Evolutionary conservation across 2,113 vertebrate genomes (phyloP), one percentile per base, ranked within the genome.

Genomic region (Thalassarche chlororhynchos): DNA sequence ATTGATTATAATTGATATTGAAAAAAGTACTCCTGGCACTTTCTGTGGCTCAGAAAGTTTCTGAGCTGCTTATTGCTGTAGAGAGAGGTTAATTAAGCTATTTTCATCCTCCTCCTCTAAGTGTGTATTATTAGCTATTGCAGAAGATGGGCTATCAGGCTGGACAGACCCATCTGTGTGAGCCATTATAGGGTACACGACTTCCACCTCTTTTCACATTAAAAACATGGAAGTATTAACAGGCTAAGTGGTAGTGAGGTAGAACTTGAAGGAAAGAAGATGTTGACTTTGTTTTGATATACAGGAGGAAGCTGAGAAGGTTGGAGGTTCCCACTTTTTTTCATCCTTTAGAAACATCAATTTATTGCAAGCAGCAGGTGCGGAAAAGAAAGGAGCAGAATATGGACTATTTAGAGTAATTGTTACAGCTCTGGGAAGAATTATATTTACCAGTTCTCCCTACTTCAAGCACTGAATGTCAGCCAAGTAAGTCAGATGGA

Each of bases 401-500:
- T 68, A 64, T 38, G 69, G 26, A 38, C 57, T 55, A 49, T 34
- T 81, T 76, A n/a, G n/a, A 76, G 31, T 57, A 95, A 54, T 80
- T 79, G 34, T 86, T 90, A 58, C 29, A 74, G 68, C 47, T 94
- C 74, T 83, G 58, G 46, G 29, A 91, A 85, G 69, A 91, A 61
- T 58, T 93, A 3, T 49, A 31, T 94, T 94, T 90, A 85, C 62
- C 14, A 77, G 17, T 92, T 88, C 64, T 70, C 66, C 84, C 61
- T 75, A 46, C 28, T 94, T 71, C 29, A 82, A 85, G 81, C 54
- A 65, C 49, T 80, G 82, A 90, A 51, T 77, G 38, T 79, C 79
- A 84, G 76, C 71, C 83, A 92, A 88, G 70, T 93, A 40, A 95
- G 55, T 95, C 79, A 93, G 79, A 91, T 84, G 61, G 57, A 23